Percentiles rank a stretch among this genome's conserved stretches.
Conservation (phyloP, 2,888 invertebrate genomes). For the Malthinus flaveolus region DNA sequence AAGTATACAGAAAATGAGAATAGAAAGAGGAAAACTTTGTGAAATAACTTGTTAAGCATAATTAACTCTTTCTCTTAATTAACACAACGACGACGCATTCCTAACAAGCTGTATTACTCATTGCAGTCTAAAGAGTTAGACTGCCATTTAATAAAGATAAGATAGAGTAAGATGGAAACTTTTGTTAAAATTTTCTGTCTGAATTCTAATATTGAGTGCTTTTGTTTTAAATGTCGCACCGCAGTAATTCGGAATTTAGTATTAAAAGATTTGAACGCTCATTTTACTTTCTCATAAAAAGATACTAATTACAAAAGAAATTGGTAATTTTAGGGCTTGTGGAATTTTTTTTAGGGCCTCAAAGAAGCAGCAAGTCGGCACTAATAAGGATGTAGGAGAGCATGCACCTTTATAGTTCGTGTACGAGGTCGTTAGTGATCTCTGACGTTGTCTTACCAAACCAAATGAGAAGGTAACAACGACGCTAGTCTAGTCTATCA, state of each 20-base stretch:
- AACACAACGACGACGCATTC: slow-evolving; percentile 53
- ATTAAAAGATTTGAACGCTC: slow-evolving; percentile 34
- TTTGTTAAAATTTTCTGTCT: slow-evolving; percentile 22
- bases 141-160: slow-evolving; percentile 17
- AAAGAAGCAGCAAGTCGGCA: no score
- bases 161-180: slow-evolving; percentile 26
- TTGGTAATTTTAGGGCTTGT: no score
- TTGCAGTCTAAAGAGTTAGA: slow-evolving; percentile 32
- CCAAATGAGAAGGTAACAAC: no score
- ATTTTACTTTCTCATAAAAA: no score
- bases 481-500: no score
- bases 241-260: slow-evolving; percentile 36
- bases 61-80: slow-evolving; percentile 54
- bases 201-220: slow-evolving; percentile 34
- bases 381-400: no score
- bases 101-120: slow-evolving; percentile 44
- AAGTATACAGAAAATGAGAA: slow-evolving; percentile 25
- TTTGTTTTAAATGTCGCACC: slow-evolving; percentile 41
- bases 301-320: slow-evolving; percentile 30
- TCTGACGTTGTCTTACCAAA: no score
- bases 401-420: no score
- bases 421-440: no score
- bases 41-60: slow-evolving; percentile 54
- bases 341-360: no score
- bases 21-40: slow-evolving; percentile 46